A percentile compares a stretch with the other conserved stretches of the same genome.
Evolutionary conservation across 1,140 invertebrate species (phyloP).

Genomic region (Druon quercuslanigerum): DNA sequence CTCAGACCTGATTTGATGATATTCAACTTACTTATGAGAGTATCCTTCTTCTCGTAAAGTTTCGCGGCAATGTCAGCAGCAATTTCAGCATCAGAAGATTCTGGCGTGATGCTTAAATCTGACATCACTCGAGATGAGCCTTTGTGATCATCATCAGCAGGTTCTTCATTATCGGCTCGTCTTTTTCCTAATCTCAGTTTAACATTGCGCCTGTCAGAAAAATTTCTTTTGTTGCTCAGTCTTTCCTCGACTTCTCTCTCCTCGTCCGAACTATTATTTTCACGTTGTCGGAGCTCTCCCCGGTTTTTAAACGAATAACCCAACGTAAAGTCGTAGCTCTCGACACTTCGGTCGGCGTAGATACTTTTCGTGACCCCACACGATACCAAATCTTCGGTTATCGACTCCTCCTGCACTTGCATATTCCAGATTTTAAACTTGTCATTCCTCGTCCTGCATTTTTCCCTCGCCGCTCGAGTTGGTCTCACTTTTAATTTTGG

Average conservation of each 20-base stretch:
- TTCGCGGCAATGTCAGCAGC: constrained; percentile 83
- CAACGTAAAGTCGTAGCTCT: constrained; percentile 77
- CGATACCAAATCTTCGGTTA: constrained; percentile 78
- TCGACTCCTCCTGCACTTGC: constrained; percentile 78
- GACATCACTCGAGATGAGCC: constrained; percentile 74
- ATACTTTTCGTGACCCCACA: constrained; percentile 77
- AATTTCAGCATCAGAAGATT: constrained; percentile 77
- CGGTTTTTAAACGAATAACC: constrained; percentile 61
- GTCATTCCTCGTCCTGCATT: constrained; percentile 58
- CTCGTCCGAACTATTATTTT: constrained; percentile 73
- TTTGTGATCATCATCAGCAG: constrained; percentile 73
- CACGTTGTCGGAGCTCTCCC: constrained; percentile 49
- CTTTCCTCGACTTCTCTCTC: constrained; percentile 66
- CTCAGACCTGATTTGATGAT: not conserved
- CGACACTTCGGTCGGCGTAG: constrained; percentile 77
- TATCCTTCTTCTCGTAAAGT: constrained; percentile 82
- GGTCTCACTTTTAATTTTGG: constrained; percentile 71
- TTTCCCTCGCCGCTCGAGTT: constrained; percentile 56
- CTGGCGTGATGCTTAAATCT: constrained; percentile 74
- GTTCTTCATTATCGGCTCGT: constrained; percentile 67
- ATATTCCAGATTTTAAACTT: constrained; percentile 81
- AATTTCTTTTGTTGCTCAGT: constrained; percentile 77
- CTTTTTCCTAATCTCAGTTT: constrained; percentile 78
- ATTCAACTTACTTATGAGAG: constrained; percentile 80
- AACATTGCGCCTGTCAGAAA: constrained; percentile 77